Base-by-base conservation (phyloP, 2,888 invertebrate genomes). In the Nomada ferruginata region DNA sequence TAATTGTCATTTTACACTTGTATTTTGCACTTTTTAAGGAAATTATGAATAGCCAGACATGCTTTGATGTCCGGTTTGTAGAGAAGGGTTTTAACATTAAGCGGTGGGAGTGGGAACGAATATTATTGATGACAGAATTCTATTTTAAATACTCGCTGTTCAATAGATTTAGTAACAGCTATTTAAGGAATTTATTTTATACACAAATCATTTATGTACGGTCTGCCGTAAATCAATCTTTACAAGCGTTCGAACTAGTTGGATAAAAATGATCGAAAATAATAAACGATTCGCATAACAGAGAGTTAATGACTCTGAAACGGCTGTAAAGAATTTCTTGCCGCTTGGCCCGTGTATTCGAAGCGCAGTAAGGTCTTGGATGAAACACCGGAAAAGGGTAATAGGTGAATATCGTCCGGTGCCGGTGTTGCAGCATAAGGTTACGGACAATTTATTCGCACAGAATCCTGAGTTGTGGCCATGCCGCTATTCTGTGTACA, bases 371-470 rank as follows among this genome's bases (percentile, higher is more conserved):
- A 29, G 63, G 44, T 15, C 47, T 61, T 60, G 26, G 29, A 15
- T 20, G 61, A 55, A 75, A 57, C 68, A 75, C 74, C 74, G 68
- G 55, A 75, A 75, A 36, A 36, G 55, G 74, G 55, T 73, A 61
- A 78, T 68, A 50, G 66, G 55, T 47, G 66, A 74, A 68, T 68
- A 68, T 76, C 59, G 36, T 71, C 55, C 72, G 50, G 64, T 44
- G 36, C 63, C 26, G 44, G 26, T 64, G 72, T 61, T 64, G 18
- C 20, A 47, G 20, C 29, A 50, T 23, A 11, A 47, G 53, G 55
- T 50, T 26, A 36, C 26, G 26, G 57, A 55, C 71, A 50, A 75
- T 82, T 80, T 82, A 68, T 82, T 82, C 71, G 63, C 59, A 47
- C 63, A 61, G 50, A 75, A 76, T 76, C 23, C 53, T 20, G 18